Conservation (phyloP, 1,140 invertebrate species). For the Rhopalosiphum maidis region DNA sequence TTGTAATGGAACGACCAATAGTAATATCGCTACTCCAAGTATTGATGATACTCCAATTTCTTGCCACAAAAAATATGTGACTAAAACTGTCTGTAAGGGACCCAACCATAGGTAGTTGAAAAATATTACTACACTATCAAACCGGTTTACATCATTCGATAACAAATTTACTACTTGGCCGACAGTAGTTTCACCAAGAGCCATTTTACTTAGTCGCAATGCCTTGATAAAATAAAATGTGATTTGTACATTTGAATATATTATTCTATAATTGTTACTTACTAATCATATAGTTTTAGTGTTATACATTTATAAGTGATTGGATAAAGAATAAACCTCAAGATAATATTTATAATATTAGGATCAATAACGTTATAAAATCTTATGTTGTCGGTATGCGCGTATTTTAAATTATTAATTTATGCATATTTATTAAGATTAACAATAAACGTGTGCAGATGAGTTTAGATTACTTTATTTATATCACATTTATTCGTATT, state of each 20-base stretch:
- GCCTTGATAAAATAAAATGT: constrained; percentile 64
- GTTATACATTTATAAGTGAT: neutral
- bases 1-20: constrained; percentile 85
- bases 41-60: constrained; percentile 77
- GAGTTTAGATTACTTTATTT: neutral
- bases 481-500: neutral
- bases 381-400: neutral
- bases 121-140: constrained; percentile 74
- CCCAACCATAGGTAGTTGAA: constrained; percentile 82
- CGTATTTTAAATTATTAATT: neutral
- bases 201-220: constrained; percentile 71
- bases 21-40: constrained; percentile 77
- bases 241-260: neutral
- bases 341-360: neutral
- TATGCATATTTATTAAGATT: neutral
- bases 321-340: neutral
- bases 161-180: constrained; percentile 92
- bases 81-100: constrained; percentile 78
- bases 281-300: neutral
- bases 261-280: neutral
- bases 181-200: constrained; percentile 77
- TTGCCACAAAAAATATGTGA: constrained; percentile 78
- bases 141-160: constrained; percentile 84
- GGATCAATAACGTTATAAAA: neutral
- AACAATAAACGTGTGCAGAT: neutral